Conservation (phyloP, 2,113 vertebrate genomes). For the Gorsachius goisagi region DNA sequence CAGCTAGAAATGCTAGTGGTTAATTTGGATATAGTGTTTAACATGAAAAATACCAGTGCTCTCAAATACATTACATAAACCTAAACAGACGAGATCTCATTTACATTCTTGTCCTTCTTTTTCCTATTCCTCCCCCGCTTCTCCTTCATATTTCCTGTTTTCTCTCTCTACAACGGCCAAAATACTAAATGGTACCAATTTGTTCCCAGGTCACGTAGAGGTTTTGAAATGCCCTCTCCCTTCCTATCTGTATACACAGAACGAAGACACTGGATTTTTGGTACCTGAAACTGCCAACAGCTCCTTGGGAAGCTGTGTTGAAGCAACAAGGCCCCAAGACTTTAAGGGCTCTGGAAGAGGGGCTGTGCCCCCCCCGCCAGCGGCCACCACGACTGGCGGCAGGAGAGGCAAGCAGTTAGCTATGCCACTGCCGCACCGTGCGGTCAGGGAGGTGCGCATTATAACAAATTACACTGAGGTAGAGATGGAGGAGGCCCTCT, state of each 20-base stretch:
- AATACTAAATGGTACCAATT: background rate
- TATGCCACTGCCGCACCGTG: background rate
- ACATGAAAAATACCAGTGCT: background rate
- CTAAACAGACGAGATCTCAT: background rate
- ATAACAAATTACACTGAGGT: background rate
- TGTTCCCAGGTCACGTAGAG: background rate
- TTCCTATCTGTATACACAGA: background rate
- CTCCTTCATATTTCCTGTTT: conserved; percentile 4
- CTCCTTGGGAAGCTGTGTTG: background rate
- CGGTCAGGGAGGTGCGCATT: background rate
- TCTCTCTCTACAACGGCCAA: background rate
- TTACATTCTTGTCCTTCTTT: background rate
- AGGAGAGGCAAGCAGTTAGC: background rate
- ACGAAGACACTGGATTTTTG: background rate
- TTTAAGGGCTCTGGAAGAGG: background rate
- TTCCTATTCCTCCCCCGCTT: background rate
- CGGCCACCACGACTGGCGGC: rapidly evolving
- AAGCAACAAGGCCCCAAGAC: background rate
- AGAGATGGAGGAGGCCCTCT: background rate
- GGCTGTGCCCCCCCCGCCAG: background rate
- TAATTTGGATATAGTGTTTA: background rate
- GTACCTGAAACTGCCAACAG: background rate
- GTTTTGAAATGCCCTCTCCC: background rate
- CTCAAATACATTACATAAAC: background rate
- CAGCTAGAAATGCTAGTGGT: background rate